Percentiles rank a stretch among this genome's conserved stretches.
phyloP scores from a whole-genome alignment of 2,888 invertebrate species.

The Eupithecia inturbata region DNA sequence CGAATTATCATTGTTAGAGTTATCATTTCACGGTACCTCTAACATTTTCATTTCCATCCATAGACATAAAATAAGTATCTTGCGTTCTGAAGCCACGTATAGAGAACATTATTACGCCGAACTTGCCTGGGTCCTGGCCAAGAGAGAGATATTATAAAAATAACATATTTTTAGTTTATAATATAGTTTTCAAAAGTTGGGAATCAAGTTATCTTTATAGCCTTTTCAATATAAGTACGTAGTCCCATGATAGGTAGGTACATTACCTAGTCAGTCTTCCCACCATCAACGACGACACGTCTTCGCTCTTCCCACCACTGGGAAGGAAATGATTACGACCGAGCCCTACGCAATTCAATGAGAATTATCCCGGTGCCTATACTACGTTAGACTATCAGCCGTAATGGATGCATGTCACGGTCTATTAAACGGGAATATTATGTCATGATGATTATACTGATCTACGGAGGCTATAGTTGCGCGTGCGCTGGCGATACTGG shows the following conservation, averaged over 20 bases:
- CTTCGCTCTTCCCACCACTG: slow-evolving; percentile 7
- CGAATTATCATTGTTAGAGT: too few relatives aligned
- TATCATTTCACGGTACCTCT: too few relatives aligned
- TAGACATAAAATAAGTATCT: too few relatives aligned
- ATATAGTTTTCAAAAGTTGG: too few relatives aligned
- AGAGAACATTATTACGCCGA: too few relatives aligned
- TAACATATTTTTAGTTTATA: too few relatives aligned
- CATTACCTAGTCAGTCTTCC: too few relatives aligned
- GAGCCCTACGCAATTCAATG: slow-evolving; percentile 37
- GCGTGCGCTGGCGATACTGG: slow-evolving; percentile 37
- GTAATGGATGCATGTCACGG: slow-evolving; percentile 63
- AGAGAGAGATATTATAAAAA: too few relatives aligned
- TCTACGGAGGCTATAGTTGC: slow-evolving; percentile 56
- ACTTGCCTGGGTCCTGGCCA: too few relatives aligned
- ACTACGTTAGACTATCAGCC: slow-evolving; percentile 36
- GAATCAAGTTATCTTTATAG: background rate
- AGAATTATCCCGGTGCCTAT: slow-evolving; percentile 34
- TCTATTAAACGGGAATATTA: slow-evolving; percentile 72
- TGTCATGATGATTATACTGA: slow-evolving; percentile 67
- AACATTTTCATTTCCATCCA: too few relatives aligned
- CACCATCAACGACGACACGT: background rate
- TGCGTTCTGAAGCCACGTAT: too few relatives aligned
- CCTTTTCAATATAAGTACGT: background rate
- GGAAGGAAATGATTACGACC: slow-evolving; percentile 22
- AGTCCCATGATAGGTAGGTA: too few relatives aligned